Conservation (phyloP, 1,140 invertebrate genomes). For the Brachionus koreanus region DNA sequence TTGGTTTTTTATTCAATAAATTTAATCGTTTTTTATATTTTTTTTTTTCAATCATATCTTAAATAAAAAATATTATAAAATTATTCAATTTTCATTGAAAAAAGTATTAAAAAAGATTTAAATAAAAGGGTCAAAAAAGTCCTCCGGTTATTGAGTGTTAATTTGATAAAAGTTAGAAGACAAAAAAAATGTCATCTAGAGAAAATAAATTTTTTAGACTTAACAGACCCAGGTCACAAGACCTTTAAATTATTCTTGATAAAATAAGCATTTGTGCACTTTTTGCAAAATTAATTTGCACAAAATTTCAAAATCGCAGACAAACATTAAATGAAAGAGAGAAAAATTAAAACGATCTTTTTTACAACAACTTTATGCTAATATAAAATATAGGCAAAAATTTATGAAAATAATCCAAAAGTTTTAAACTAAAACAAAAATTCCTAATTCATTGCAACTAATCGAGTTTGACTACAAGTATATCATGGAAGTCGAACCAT, state of each 20-base stretch:
- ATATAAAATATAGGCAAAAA: conserved; percentile 29
- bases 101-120: too few relatives aligned
- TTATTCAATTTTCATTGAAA: too few relatives aligned
- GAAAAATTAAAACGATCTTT: conserved; percentile 23
- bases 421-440: background rate
- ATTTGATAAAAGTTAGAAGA: background rate
- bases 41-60: too few relatives aligned
- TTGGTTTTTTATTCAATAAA: too few relatives aligned
- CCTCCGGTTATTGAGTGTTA: too few relatives aligned
- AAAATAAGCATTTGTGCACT: background rate
- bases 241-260: background rate
- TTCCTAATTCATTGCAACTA: background rate
- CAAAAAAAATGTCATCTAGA: background rate
- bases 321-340: background rate
- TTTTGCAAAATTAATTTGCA: background rate
- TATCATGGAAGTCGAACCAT: conserved; percentile 29
- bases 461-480: background rate
- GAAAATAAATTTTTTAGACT: background rate
- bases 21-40: too few relatives aligned
- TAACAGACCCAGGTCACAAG: background rate
- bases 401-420: background rate
- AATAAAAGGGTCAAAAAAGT: too few relatives aligned
- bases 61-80: too few relatives aligned
- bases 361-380: conserved; percentile 39
- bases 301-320: background rate